Evolutionary conservation across 1,140 invertebrate species (phyloP).

Genomic region (Rhagoletis zephyria): DNA sequence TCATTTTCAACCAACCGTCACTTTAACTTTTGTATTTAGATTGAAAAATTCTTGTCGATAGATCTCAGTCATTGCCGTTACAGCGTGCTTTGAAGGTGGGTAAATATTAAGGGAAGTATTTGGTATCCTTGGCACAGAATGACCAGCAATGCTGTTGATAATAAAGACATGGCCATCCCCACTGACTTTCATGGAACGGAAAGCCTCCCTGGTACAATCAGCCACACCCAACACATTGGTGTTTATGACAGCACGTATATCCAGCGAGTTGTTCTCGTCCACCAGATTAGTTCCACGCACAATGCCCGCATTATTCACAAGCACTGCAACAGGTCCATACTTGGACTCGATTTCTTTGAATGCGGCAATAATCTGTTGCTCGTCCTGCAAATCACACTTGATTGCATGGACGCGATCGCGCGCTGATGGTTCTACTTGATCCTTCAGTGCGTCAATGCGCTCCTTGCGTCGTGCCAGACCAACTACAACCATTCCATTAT

Average conservation of each 20-base stretch:
- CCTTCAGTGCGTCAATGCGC: slow-evolving; percentile 64
- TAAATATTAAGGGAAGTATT: slow-evolving; percentile 71
- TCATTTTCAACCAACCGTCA: slow-evolving; percentile 75
- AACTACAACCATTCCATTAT: slow-evolving; percentile 78
- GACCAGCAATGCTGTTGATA: slow-evolving; percentile 72
- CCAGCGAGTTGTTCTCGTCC: slow-evolving; percentile 69
- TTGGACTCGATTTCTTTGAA: slow-evolving; percentile 76
- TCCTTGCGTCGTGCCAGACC: slow-evolving; percentile 79
- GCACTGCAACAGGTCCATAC: slow-evolving; percentile 77
- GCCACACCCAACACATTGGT: slow-evolving; percentile 76
- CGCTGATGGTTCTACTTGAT: slow-evolving; percentile 11
- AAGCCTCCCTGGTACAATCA: slow-evolving; percentile 75
- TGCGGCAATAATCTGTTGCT: slow-evolving; percentile 77
- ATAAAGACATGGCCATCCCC: slow-evolving; percentile 75
- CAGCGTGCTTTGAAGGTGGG: slow-evolving; percentile 79
- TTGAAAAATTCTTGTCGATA: slow-evolving; percentile 79
- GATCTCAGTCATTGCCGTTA: slow-evolving; percentile 79
- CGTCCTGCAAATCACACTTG: slow-evolving; percentile 79
- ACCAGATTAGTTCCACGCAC: slow-evolving; percentile 78
- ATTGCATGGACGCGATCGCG: slow-evolving; percentile 66
- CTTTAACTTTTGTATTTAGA: slow-evolving; percentile 78
- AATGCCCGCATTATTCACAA: slow-evolving; percentile 83
- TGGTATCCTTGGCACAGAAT: slow-evolving; percentile 64
- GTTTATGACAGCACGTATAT: slow-evolving; percentile 59
- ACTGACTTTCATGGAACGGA: slow-evolving; percentile 76